Evolutionary conservation across 2,797 vertebrate genomes (phyloP).

Genomic region (Allenopithecus nigroviridis): DNA sequence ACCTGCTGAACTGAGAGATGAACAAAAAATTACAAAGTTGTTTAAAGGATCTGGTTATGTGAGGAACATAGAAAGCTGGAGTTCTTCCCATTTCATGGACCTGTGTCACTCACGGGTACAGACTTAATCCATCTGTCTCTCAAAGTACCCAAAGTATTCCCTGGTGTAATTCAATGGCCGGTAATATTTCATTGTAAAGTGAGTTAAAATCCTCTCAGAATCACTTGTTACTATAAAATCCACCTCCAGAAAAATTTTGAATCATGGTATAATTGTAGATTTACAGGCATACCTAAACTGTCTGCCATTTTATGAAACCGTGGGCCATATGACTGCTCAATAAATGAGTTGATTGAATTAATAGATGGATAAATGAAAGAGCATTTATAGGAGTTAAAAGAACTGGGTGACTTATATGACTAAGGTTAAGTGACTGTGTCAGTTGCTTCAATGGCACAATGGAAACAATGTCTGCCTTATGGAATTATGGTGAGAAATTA

Average conservation of each 20-base stretch:
- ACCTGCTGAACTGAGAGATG: background rate
- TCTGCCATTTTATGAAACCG: background rate
- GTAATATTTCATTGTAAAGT: background rate
- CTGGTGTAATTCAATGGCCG: background rate
- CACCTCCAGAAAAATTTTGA: background rate
- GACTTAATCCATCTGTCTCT: background rate
- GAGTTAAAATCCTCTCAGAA: background rate
- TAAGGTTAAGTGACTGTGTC: background rate
- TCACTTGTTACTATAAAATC: background rate
- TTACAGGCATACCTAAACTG: background rate
- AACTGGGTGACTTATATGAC: background rate
- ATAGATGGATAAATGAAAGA: background rate
- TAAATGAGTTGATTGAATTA: background rate
- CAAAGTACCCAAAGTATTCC: background rate
- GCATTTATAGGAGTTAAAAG: background rate
- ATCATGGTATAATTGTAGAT: background rate
- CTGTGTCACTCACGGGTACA: background rate
- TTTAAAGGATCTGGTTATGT: background rate
- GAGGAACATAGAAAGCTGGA: background rate
- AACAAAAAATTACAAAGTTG: background rate
- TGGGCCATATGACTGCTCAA: background rate
- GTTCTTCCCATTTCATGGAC: background rate
- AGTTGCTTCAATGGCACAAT: background rate
- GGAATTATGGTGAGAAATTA: background rate
- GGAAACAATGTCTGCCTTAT: background rate